Base-by-base conservation (phyloP, 1,140 invertebrate species). In the Micrasema longulum region DNA sequence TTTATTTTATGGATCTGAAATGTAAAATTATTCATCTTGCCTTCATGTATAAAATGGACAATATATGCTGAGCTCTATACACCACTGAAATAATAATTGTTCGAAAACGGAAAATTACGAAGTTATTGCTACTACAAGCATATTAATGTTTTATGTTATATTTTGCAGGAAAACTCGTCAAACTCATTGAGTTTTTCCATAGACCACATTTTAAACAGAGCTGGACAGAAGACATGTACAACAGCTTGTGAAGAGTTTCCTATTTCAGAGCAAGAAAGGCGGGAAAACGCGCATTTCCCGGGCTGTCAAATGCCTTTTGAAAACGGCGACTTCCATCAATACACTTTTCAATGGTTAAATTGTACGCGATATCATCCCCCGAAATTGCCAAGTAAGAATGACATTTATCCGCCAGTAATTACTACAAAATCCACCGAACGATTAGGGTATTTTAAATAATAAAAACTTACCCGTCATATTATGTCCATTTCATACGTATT, bases 341-440 rank as follows among this genome's bases (percentile, higher is more conserved):
- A 53, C 57, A 72, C 70, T 2, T 75, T 72, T 53, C 74, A 75
- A 4, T 91, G 91, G 90, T 79, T 92, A 10, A 87, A 88, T 45
- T 92, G 90, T 74, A 91, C 89, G 0, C 81, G 91, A 74, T 92
- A 91, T 78, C 87, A 87, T 74, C 90, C 90, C 11, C 90, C 90
- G 10, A 91, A 89, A 79, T 75, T 92, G 64, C 89, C 88, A 65
- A 80, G 89, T 86, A 87, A 88, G 85, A n/a, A n/a, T n/a, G n/a
- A n/a, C n/a, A n/a, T n/a, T n/a, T n/a, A 23, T n/a, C n/a, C n/a
- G n/a, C n/a, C n/a, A n/a, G n/a, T n/a, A n/a, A n/a, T n/a, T n/a
- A n/a, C n/a, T n/a, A n/a, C n/a, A n/a, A n/a, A n/a, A n/a, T n/a
- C n/a, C n/a, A n/a, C n/a, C n/a, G n/a, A n/a, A n/a, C n/a, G n/a